Evolutionary conservation across 2,797 vertebrate species (phyloP).

Genomic region (Australoheros facetus): DNA sequence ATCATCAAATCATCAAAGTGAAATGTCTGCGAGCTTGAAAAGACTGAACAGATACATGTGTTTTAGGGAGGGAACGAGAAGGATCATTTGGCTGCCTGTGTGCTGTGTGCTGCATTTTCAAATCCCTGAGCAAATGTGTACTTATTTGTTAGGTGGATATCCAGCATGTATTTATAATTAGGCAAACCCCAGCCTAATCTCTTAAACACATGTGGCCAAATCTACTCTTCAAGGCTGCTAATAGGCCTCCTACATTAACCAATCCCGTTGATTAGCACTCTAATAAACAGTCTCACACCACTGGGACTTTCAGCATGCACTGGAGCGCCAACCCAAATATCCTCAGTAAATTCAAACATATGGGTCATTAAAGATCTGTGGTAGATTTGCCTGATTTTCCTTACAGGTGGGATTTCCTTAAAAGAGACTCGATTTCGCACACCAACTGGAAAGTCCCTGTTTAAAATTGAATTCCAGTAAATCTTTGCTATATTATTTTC

Average conservation of each 20-base stretch:
- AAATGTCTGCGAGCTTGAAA: conserved; percentile 27
- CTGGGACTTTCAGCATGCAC: conserved; percentile 68
- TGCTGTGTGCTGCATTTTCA: conserved; percentile 50
- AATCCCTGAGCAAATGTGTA: conserved; percentile 56
- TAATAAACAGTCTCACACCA: conserved; percentile 74
- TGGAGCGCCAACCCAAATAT: conserved; percentile 66
- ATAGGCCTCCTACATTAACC: conserved; percentile 72
- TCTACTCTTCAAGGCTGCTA: conserved; percentile 60
- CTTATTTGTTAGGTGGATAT: conserved; percentile 60
- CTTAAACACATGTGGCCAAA: conserved; percentile 76
- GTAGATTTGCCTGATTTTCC: conserved; percentile 53
- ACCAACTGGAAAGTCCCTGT: conserved; percentile 60
- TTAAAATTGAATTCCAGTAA: conserved; percentile 43
- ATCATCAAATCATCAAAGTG: conserved; percentile 37
- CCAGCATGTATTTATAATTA: conserved; percentile 72
- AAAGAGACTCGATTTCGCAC: conserved; percentile 49
- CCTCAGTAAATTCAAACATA: conserved; percentile 71
- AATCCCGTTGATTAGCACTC: conserved; percentile 72
- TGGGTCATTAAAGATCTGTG: conserved; percentile 67
- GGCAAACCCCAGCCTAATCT: conserved; percentile 66
- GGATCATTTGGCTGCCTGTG: conserved; percentile 38
- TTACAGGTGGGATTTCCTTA: conserved; percentile 74
- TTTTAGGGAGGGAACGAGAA: conserved; percentile 24
- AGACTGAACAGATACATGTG: conserved; percentile 62
- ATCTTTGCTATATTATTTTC: conserved; percentile 29